Conservation (phyloP, 2,113 vertebrate genomes). For the Calonectris borealis region DNA sequence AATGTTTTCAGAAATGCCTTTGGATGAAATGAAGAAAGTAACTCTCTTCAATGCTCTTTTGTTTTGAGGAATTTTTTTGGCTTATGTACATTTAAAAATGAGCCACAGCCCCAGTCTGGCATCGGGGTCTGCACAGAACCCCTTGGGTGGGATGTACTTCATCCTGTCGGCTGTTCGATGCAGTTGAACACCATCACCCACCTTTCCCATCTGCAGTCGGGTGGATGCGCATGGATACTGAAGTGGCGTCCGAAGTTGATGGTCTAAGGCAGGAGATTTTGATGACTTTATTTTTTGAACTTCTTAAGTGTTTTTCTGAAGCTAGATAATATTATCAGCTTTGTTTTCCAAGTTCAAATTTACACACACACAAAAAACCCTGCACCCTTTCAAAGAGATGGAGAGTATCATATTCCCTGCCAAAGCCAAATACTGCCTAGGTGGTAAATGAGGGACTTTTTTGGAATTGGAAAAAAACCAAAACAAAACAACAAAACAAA, state of each 20-base stretch:
- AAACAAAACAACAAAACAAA: too few relatives aligned
- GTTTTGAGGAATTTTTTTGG: not conserved
- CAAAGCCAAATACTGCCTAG: not conserved
- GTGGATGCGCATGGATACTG: not conserved
- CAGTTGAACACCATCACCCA: not conserved
- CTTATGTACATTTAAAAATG: accelerated
- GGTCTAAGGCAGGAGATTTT: not conserved
- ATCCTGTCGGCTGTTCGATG: not conserved
- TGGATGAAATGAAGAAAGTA: not conserved
- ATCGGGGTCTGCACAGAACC: not conserved
- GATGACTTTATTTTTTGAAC: not conserved
- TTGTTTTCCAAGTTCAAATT: not conserved
- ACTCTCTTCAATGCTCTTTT: not conserved
- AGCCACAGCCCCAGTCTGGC: accelerated
- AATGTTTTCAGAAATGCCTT: not conserved
- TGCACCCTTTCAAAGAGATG: not conserved
- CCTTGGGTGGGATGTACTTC: not conserved
- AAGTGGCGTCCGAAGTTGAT: not conserved
- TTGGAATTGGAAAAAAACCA: not conserved
- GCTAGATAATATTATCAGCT: not conserved
- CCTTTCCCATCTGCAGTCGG: not conserved
- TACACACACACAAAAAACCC: not conserved
- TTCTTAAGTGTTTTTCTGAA: not conserved
- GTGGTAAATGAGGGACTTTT: not conserved
- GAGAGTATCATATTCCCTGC: not conserved